These are phyloP conservation scores for Lasius platythorax DNA, from an alignment of 2,888 invertebrate genomes.

Conservation along the genomic window DNA sequence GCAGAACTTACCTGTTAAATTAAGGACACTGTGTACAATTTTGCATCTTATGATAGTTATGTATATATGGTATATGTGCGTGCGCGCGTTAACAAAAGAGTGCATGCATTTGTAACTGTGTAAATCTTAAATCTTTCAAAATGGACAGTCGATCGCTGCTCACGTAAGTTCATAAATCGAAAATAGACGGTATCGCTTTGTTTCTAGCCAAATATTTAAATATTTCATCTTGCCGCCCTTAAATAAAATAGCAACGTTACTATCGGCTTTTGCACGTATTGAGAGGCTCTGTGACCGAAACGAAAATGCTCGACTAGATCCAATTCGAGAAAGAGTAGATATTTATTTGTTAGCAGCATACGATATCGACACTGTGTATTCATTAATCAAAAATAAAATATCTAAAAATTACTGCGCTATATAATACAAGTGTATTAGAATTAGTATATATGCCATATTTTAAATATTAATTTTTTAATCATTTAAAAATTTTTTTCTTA, in stretches of 20 bases:
- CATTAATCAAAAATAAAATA: not conserved
- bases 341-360: not conserved
- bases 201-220: constrained; percentile 49
- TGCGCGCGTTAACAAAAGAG: not conserved
- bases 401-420: not conserved
- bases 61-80: not conserved
- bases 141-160: constrained; percentile 11
- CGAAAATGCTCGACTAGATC: not conserved
- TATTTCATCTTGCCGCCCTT: constrained; percentile 23
- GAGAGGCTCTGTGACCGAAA: constrained; percentile 17
- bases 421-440: not conserved
- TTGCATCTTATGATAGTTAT: not conserved
- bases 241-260: constrained; percentile 45
- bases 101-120: not conserved
- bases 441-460: not conserved
- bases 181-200: constrained; percentile 46
- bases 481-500: not conserved
- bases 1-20: not conserved
- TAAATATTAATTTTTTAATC: not conserved
- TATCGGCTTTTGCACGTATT: constrained; percentile 14
- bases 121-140: constrained; percentile 38
- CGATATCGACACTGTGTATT: not conserved
- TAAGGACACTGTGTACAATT: not conserved
- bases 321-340: not conserved
- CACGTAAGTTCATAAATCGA: constrained; percentile 38